Conservation (phyloP, 2,888 invertebrate genomes). For the Deilephila elpenor region DNA sequence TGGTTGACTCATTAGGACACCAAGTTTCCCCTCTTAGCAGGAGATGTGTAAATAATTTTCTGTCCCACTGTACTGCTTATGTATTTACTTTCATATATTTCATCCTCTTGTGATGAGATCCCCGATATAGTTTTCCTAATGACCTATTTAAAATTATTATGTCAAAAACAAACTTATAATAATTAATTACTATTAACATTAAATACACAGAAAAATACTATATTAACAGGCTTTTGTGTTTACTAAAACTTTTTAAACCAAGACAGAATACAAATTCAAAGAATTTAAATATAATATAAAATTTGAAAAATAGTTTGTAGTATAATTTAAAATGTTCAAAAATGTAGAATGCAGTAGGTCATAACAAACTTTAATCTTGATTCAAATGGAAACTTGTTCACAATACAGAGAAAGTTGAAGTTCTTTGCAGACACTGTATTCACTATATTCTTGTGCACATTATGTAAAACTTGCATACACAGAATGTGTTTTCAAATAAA, state of each 20-base stretch:
- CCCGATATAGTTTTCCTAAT: no score
- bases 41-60: not conserved
- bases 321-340: not conserved
- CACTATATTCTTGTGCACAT: not conserved
- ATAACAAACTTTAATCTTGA: conserved; percentile 16
- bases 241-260: not conserved
- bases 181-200: no score
- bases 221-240: not conserved
- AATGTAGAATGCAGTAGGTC: conserved; percentile 1
- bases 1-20: conserved; percentile 29
- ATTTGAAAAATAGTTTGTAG: not conserved
- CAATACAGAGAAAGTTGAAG: conserved; percentile 20
- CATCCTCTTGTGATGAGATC: not conserved
- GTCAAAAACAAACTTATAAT: no score
- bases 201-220: not conserved
- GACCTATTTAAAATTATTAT: no score
- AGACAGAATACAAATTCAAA: not conserved
- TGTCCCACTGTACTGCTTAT: not conserved
- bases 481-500: not conserved
- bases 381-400: conserved; percentile 21
- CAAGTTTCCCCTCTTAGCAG: conserved; percentile 26
- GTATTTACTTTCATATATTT: not conserved
- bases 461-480: not conserved
- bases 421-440: conserved; percentile 1
- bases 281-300: not conserved